A percentile compares a stretch with the other conserved stretches of the same genome.
Conservation (phyloP, 2,888 invertebrate species). For the Chrysopilus asiliformis region DNA sequence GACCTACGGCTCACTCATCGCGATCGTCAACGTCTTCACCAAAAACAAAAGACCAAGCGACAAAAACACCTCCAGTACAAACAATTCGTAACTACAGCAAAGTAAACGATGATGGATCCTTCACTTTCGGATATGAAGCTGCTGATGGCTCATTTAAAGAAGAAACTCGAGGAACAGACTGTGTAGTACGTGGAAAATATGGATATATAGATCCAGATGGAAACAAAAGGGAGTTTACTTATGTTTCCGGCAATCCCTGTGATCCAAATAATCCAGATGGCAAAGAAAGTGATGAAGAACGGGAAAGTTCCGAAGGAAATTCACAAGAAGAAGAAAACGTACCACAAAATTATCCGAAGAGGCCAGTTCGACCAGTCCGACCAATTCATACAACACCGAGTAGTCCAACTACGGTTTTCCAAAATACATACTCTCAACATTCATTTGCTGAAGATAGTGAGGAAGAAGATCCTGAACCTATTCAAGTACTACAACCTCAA, state of each 20-base stretch:
- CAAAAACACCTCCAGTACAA: slow-evolving; percentile 61
- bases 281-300: slow-evolving; percentile 43
- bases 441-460: slow-evolving; percentile 39
- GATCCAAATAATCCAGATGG: slow-evolving; percentile 69
- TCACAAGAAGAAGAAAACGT: slow-evolving; percentile 45
- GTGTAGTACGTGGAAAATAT: slow-evolving; percentile 75
- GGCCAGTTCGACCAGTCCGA: slow-evolving; percentile 37
- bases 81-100: slow-evolving; percentile 74
- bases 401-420: slow-evolving; percentile 54
- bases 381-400: slow-evolving; percentile 37
- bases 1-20: slow-evolving; percentile 14
- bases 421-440: slow-evolving; percentile 46
- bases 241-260: slow-evolving; percentile 75
- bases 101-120: slow-evolving; percentile 47
- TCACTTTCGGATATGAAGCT: slow-evolving; percentile 55
- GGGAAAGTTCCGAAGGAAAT: slow-evolving; percentile 39
- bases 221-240: slow-evolving; percentile 73
- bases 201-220: slow-evolving; percentile 80
- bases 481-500: slow-evolving; percentile 34
- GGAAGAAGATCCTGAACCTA: slow-evolving; percentile 44
- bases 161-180: slow-evolving; percentile 72
- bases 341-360: slow-evolving; percentile 49
- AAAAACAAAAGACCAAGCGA: slow-evolving; percentile 43
- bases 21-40: slow-evolving; percentile 23
- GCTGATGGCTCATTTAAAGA: slow-evolving; percentile 79